Percentiles rank a stretch among this genome's conserved stretches.
phyloP scores from a whole-genome alignment of 2,888 invertebrate species.

The Eustalomyia histrio region DNA sequence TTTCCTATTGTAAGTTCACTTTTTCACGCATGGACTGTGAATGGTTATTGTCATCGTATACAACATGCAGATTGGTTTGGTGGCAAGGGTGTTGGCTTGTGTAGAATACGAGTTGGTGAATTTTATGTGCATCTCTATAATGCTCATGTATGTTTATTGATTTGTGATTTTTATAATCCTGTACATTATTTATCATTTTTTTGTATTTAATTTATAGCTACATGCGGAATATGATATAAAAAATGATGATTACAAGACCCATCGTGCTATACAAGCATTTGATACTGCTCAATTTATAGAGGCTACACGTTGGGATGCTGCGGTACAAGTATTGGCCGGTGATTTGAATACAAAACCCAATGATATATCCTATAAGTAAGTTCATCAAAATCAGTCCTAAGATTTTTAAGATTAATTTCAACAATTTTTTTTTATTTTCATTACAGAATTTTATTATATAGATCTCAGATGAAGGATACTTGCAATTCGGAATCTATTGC shows the following conservation, averaged over 20 bases:
- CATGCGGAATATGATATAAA: slow-evolving; percentile 95
- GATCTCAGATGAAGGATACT: slow-evolving; percentile 82
- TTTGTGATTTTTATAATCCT: not conserved
- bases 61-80: slow-evolving; percentile 99
- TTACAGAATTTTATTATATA: slow-evolving; percentile 81
- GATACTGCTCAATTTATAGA: slow-evolving; percentile 97
- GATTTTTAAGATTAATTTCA: too few relatives aligned
- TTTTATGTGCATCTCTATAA: slow-evolving; percentile 90
- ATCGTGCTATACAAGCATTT: slow-evolving; percentile 95
- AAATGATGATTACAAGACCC: slow-evolving; percentile 94
- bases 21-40: slow-evolving; percentile 96
- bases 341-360: slow-evolving; percentile 96
- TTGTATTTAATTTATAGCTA: slow-evolving; percentile 82
- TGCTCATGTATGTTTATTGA: slow-evolving; percentile 89
- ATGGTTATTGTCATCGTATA: slow-evolving; percentile 94
- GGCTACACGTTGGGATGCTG: slow-evolving; percentile 88
- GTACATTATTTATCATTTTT: slow-evolving; percentile 1
- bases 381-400: not conserved
- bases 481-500: slow-evolving; percentile 80
- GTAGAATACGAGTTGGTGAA: slow-evolving; percentile 85
- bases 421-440: not conserved
- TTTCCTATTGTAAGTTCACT: slow-evolving; percentile 91
- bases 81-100: slow-evolving; percentile 95
- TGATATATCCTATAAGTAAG: slow-evolving; percentile 87
- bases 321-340: slow-evolving; percentile 93